Conservation (phyloP, 1,140 invertebrate genomes). For the Meloidogyne hapla region DNA sequence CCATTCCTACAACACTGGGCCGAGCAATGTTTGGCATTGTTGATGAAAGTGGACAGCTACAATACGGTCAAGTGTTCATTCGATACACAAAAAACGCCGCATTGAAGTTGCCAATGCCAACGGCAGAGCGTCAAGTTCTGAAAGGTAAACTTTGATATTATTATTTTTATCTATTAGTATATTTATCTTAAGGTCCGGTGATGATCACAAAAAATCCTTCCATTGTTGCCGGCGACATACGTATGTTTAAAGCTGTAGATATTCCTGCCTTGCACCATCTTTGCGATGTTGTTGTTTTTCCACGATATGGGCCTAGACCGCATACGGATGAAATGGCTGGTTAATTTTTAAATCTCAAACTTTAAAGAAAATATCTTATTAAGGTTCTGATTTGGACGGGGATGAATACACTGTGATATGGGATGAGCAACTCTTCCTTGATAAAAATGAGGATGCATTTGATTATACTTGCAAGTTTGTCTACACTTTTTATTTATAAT, state of each 20-base stretch:
- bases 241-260: conserved; percentile 65
- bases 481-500: conserved; percentile 8
- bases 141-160: conserved; percentile 16
- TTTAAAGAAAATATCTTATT: neutral
- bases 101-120: conserved; percentile 31
- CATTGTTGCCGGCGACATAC: conserved; percentile 65
- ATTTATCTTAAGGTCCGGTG: conserved; percentile 45
- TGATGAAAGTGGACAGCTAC: conserved; percentile 62
- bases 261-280: conserved; percentile 64
- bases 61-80: conserved; percentile 65
- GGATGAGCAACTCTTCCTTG: conserved; percentile 59
- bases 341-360: neutral
- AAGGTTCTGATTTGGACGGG: conserved; percentile 65
- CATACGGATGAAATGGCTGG: conserved; percentile 67
- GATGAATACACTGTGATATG: conserved; percentile 66
- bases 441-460: conserved; percentile 61
- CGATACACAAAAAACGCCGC: conserved; percentile 56
- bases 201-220: conserved; percentile 66
- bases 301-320: conserved; percentile 64
- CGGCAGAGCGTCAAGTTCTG: conserved; percentile 34
- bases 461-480: conserved; percentile 52
- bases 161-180: conserved; percentile 18
- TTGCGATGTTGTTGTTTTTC: conserved; percentile 66
- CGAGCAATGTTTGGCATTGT: conserved; percentile 65
- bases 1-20: conserved; percentile 58